Evolutionary conservation across 2,113 vertebrate genomes (phyloP).

Genomic region (Anhinga anhinga): DNA sequence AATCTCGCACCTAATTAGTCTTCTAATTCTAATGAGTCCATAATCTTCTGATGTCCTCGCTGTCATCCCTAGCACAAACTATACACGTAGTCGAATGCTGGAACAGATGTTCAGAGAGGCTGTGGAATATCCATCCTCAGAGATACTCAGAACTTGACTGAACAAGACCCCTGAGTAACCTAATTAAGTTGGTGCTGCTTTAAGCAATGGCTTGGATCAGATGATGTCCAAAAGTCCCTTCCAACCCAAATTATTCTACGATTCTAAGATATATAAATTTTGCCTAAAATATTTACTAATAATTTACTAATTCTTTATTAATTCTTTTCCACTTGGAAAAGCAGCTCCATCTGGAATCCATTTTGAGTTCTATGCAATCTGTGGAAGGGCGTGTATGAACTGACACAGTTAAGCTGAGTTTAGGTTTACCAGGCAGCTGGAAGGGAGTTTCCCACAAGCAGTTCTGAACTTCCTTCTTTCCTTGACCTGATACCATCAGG

Average conservation of each 20-base stretch:
- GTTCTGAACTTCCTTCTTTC: background rate
- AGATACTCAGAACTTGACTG: background rate
- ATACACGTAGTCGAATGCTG: background rate
- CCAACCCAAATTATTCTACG: background rate
- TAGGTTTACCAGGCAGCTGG: background rate
- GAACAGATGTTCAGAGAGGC: background rate
- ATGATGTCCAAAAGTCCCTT: background rate
- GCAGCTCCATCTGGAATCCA: background rate
- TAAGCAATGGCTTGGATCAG: background rate
- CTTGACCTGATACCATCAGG: background rate
- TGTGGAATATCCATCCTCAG: background rate
- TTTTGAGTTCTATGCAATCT: background rate
- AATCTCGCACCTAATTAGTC: background rate
- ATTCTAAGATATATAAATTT: background rate
- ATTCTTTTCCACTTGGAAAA: background rate
- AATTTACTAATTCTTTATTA: background rate
- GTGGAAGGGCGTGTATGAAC: background rate
- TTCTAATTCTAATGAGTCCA: background rate
- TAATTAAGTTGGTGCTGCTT: background rate
- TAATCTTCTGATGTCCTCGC: background rate
- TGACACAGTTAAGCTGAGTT: background rate
- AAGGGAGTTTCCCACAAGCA: background rate
- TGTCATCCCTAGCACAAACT: background rate
- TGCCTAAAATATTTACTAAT: background rate
- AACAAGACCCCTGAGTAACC: background rate